A percentile compares a stretch with the other conserved stretches of the same genome.
These are phyloP conservation scores for Orientallactaga bullata DNA, from an alignment of 2,113 vertebrate species.

Conservation along the genomic window DNA sequence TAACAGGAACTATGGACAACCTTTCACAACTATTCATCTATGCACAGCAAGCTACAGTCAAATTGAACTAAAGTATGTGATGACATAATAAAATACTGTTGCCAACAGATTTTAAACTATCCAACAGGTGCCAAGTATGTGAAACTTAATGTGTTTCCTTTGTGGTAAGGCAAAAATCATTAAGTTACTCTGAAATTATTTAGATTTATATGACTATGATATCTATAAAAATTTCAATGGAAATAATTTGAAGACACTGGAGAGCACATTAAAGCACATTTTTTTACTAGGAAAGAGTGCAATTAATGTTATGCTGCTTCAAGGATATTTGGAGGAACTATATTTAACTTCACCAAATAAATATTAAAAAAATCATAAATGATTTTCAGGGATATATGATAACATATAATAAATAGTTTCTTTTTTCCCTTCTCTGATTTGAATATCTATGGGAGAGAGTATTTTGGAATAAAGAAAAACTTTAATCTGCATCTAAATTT, in stretches of 20 bases:
- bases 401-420: no score
- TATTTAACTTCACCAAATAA: neutral
- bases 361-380: neutral
- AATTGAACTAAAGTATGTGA: neutral
- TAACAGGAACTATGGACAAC: neutral
- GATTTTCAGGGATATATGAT: no score
- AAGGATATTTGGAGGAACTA: neutral
- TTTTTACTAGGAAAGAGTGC: neutral
- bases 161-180: neutral
- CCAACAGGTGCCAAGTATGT: neutral
- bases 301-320: neutral
- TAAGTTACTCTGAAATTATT: neutral
- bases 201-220: neutral
- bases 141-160: neutral
- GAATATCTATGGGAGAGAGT: neutral
- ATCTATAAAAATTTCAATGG: neutral
- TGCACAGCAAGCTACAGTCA: no score
- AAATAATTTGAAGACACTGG: neutral
- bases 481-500: neutral
- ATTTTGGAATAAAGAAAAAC: neutral
- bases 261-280: no score
- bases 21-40: neutral
- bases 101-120: constrained; percentile 6
- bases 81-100: neutral
- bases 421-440: neutral